Conservation (phyloP, 2,113 vertebrate genomes). For the Balaeniceps rex region DNA sequence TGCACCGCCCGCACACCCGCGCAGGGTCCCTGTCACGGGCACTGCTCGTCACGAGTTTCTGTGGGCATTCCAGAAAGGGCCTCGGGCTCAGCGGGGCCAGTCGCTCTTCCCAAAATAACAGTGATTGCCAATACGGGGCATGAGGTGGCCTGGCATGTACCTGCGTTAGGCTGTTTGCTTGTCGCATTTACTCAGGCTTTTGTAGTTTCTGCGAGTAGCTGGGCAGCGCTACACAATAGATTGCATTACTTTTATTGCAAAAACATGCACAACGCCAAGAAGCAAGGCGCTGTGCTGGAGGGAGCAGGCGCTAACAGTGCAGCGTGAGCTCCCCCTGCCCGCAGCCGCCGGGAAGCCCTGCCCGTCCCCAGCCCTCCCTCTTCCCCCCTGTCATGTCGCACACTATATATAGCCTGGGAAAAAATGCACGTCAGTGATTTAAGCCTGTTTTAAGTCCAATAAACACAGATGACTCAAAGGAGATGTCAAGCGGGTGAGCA, state of each 20-base stretch:
- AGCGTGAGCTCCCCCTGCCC: conserved; percentile 47
- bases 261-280: rapidly evolving
- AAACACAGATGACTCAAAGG: rapidly evolving
- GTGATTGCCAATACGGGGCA: rapidly evolving
- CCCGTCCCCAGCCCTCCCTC: no score
- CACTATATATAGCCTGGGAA: not conserved
- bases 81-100: rapidly evolving
- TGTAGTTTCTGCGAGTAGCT: not conserved
- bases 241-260: not conserved
- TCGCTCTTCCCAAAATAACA: not conserved
- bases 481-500: rapidly evolving
- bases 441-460: rapidly evolving
- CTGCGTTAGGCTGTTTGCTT: not conserved
- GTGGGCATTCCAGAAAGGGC: no score
- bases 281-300: rapidly evolving
- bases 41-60: not conserved
- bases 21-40: not conserved
- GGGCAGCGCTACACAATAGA: not conserved
- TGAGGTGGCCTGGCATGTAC: not conserved
- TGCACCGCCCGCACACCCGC: rapidly evolving
- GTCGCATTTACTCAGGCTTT: rapidly evolving
- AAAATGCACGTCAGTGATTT: rapidly evolving
- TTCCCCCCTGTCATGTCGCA: not conserved
- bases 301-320: not conserved
- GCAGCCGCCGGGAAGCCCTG: not conserved